Conservation (phyloP, 2,797 vertebrate genomes). For the Potorous gilbertii region DNA sequence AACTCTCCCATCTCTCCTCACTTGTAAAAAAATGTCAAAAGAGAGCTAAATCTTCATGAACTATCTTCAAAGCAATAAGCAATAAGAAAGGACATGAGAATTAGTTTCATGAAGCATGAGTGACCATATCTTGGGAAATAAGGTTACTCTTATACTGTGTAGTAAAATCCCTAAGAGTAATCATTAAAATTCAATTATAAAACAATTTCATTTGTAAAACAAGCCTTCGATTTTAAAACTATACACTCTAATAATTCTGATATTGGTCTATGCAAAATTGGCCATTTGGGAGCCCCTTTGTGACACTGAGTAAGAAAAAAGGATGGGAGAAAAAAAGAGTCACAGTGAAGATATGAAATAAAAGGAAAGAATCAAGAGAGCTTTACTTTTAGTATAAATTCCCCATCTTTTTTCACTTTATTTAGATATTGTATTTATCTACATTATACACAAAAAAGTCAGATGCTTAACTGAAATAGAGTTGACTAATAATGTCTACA, state of each 20-base stretch:
- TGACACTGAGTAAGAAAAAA: constrained; percentile 42
- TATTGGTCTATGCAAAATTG: constrained; percentile 23
- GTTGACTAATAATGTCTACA: constrained; percentile 11
- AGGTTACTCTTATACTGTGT: constrained; percentile 65
- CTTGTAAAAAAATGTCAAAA: constrained; percentile 81
- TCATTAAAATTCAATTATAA: constrained; percentile 68
- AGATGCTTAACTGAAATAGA: constrained; percentile 10
- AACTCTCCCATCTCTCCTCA: constrained; percentile 75
- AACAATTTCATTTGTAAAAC: constrained; percentile 62
- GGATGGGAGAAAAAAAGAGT: constrained; percentile 58
- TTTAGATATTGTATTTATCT: constrained; percentile 25
- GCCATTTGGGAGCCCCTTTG: constrained; percentile 44
- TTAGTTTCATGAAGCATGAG: constrained; percentile 75
- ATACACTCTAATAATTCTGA: constrained; percentile 31
- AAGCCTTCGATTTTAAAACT: constrained; percentile 67
- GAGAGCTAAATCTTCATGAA: constrained; percentile 78
- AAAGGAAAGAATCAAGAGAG: constrained; percentile 44
- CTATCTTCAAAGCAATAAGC: constrained; percentile 62
- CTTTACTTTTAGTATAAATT: constrained; percentile 43
- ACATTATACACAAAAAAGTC: constrained; percentile 10
- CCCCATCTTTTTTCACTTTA: neutral
- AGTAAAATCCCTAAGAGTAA: constrained; percentile 59
- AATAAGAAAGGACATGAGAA: constrained; percentile 75
- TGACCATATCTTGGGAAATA: constrained; percentile 74
- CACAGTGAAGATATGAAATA: constrained; percentile 31